Percentiles rank a stretch among this genome's conserved stretches.
Evolutionary conservation across 2,888 invertebrate genomes (phyloP).

Genomic region (Drosophila eohydei): DNA sequence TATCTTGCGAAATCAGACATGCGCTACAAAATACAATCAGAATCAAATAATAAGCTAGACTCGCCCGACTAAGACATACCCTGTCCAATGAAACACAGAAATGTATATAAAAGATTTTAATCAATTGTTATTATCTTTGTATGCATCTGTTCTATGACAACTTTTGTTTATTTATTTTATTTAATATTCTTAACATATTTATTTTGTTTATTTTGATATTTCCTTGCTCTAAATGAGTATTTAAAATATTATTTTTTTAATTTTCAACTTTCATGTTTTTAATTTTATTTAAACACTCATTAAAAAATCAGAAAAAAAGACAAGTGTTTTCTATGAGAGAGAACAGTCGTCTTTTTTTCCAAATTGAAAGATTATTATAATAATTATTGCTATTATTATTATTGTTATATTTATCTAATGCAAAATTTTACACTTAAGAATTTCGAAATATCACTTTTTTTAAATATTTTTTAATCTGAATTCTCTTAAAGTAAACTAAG

Average conservation of each 20-base stretch:
- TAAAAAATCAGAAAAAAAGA: slow-evolving; percentile 75
- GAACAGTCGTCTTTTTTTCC: slow-evolving; percentile 49
- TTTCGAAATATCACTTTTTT: slow-evolving; percentile 33
- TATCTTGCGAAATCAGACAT: background rate
- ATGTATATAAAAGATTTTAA: background rate
- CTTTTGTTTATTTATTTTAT: slow-evolving; percentile 1
- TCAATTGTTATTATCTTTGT: background rate
- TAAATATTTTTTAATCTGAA: background rate
- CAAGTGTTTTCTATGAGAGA: slow-evolving; percentile 74
- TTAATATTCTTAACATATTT: background rate
- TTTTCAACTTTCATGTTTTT: background rate
- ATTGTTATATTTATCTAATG: slow-evolving; percentile 1
- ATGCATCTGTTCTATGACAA: background rate
- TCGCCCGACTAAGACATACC: background rate
- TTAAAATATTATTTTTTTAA: background rate
- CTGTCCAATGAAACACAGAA: background rate
- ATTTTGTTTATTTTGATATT: background rate
- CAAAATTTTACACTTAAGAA: slow-evolving; percentile 12
- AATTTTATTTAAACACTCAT: background rate
- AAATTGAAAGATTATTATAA: slow-evolving; percentile 9
- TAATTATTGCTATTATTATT: slow-evolving; percentile 1
- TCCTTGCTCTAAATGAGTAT: background rate
- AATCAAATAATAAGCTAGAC: background rate
- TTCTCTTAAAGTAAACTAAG: slow-evolving; percentile 1
- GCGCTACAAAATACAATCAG: background rate